Base-by-base conservation (phyloP, 2,797 vertebrate genomes). In the Gadopsis bispinosus region DNA sequence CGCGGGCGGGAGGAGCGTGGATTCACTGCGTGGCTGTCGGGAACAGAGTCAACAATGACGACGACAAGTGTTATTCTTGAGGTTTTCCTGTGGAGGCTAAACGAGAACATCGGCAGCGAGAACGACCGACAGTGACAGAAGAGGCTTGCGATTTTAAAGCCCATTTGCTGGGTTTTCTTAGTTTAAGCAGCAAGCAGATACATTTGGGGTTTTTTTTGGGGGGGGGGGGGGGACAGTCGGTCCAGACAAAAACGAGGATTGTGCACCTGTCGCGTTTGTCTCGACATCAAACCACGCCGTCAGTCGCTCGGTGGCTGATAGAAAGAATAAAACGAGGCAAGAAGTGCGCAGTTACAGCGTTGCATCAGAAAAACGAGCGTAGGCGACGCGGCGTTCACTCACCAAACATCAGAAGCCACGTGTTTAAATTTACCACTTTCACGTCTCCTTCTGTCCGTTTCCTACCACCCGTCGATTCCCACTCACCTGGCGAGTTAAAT, bases 401-500 rank as follows among this genome's bases (percentile, higher is more conserved):
- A 43, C 0, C 2, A 13, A n/a, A 16, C 7, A 8, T 11, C 11
- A 16, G 0, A 17, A 10, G 3, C 7, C 37, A 43, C 14, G 22
- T 22, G 71, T 1, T 1, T 39, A 17, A 31, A 22, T 0, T 7
- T 0, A 0, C 1, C 0, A 0, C 5, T 8, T 17, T 45, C 0
- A 12, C 7, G 0, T 22, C 4, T 20, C 22, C 19, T 7, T 1
- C 4, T 0, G 0, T 3, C 0, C 0, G 0, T 0, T 0, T 1
- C 3, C 1, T 0, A 4, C 14, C 0, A 1, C 4, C 0, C 0
- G 3, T 31, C 0, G 0, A 1, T 20, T 39, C 55, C 1, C 64
- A 89, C 93, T 92, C 83, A 94, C 93, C 92, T 87, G 47, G 1
- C 2, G 12, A 3, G n/a, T n/a, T 10, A 19, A 55, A 83, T 8